Base-by-base conservation (phyloP, 2,113 vertebrate genomes). In the Struthio camelus region DNA sequence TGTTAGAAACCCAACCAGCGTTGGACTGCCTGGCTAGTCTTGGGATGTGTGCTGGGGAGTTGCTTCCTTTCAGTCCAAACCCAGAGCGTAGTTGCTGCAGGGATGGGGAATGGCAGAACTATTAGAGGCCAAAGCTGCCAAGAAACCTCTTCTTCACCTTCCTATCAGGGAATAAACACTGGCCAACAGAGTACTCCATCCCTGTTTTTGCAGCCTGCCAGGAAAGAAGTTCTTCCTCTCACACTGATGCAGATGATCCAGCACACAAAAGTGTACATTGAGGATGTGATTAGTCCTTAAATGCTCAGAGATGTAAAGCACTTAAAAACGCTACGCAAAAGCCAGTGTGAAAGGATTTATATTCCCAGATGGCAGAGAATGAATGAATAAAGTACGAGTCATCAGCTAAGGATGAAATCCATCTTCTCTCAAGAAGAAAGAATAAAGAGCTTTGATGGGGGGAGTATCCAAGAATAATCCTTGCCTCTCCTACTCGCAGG, bases 251-350 rank as follows among this genome's bases (percentile, higher is more conserved):
- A 34, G 70, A 80, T 92, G 89, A 94, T 95, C 66, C 53, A 81
- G 75, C 48, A 18, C 66, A 80, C 36, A 58, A 67, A 89, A 82
- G 36, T 50, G 20, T 5, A 0, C 24, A 27, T 40, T 82, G 84
- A 91, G 53, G 53, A 82, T 42, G 30, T 40, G 58, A 80, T 95
- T 95, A 85, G 48, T 84, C 82, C 69, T 89, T 71, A 78, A 94
- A 16, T 36, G 24, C 73, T 81, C 64, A 38, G 64, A 89, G 82
- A 76, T 6, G 18, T 87, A 91, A 91, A 81, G 51, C 40, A 58
- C 77, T 71, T 84, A 58, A 95, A 95, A 96, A n/a, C n/a, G 58
- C 70, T 85, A 40, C 84, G 91, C 77, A 85, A 85, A 78, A 80
- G 44, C 58, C 73, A 50, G 13, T 65, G 80, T 79, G 65, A 94